Percentiles rank a stretch among this genome's conserved stretches.
phyloP scores from a whole-genome alignment of 2,888 invertebrate genomes.

The Rapana venosa region DNA sequence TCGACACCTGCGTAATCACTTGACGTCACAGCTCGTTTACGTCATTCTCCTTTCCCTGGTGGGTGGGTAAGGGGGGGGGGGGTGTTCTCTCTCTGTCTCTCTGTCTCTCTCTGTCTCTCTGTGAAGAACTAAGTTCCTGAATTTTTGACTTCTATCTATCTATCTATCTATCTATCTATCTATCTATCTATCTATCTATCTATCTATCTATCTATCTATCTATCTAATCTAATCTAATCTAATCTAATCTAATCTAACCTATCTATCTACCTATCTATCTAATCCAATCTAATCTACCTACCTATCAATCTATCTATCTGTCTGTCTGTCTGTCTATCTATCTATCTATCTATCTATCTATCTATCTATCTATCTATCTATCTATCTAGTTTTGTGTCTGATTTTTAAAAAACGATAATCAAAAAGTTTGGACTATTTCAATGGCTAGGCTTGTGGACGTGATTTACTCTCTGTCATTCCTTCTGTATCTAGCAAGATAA shows the following conservation, averaged over 20 bases:
- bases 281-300: too few species aligned
- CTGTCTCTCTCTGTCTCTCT: not conserved
- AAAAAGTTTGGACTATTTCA: too few species aligned
- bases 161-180: not conserved
- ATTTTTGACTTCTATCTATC: not conserved
- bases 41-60: not conserved
- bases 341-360: not conserved
- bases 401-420: too few species aligned
- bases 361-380: too few species aligned
- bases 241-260: not conserved
- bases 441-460: too few species aligned
- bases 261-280: too few species aligned
- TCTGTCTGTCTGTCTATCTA: not conserved
- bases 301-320: not conserved
- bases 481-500: too few species aligned
- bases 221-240: not conserved
- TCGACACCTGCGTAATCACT: conserved; percentile 18
- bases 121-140: too few species aligned
- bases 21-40: not conserved
- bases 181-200: not conserved
- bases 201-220: not conserved
- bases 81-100: not conserved
- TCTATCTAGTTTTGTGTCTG: too few species aligned
- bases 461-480: too few species aligned
- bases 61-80: not conserved